phyloP scores from a whole-genome alignment of 2,888 invertebrate species.

The Orchesella flavescens region DNA sequence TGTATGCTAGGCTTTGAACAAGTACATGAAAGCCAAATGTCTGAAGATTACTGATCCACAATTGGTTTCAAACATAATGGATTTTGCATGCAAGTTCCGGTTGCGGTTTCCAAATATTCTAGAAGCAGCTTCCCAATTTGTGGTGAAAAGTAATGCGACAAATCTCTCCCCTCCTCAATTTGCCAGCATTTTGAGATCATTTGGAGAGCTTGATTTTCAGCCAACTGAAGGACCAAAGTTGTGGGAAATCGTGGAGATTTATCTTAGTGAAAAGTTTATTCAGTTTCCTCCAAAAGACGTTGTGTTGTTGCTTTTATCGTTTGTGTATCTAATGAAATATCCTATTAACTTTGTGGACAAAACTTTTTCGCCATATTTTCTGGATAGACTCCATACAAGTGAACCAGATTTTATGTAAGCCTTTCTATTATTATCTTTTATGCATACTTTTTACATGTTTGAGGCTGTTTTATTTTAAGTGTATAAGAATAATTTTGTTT shows the following conservation, averaged over 20 bases:
- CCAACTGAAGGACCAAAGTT: conserved; percentile 77
- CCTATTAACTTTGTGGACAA: conserved; percentile 79
- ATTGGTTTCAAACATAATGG: conserved; percentile 79
- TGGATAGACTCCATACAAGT: conserved; percentile 77
- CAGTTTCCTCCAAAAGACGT: conserved; percentile 78
- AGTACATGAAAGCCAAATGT: conserved; percentile 79
- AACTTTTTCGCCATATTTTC: conserved; percentile 79
- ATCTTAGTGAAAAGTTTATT: conserved; percentile 77
- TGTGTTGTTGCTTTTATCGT: conserved; percentile 79
- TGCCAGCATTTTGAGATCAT: conserved; percentile 78
- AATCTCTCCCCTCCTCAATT: conserved; percentile 77
- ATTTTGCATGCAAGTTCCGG: conserved; percentile 79
- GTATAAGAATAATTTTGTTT: not conserved
- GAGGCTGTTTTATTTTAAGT: too few relatives aligned
- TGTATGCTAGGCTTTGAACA: conserved; percentile 78
- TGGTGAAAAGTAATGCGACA: conserved; percentile 76
- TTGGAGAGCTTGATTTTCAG: conserved; percentile 79
- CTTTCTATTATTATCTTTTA: not conserved
- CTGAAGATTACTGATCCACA: conserved; percentile 74
- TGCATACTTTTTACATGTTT: not conserved
- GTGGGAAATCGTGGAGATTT: conserved; percentile 78
- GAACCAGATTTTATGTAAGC: conserved; percentile 74
- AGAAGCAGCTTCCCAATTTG: conserved; percentile 78
- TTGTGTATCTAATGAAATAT: conserved; percentile 79
- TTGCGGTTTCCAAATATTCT: conserved; percentile 78